Conservation (phyloP, 2,113 vertebrate genomes). For the Brachypteracias leptosomus region DNA sequence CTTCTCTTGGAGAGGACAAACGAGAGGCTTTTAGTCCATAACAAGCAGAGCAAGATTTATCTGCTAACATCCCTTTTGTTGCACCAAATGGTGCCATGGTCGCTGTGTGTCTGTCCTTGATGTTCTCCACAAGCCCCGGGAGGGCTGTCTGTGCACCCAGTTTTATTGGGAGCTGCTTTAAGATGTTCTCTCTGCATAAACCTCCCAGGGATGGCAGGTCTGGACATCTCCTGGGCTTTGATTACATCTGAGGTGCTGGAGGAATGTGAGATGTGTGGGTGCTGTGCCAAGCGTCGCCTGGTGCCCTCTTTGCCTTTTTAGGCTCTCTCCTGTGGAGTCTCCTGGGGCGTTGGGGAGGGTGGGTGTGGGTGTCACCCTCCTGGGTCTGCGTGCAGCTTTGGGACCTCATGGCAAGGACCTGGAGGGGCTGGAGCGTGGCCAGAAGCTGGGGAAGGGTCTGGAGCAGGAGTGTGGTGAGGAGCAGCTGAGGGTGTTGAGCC, state of each 20-base stretch:
- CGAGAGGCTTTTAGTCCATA: background rate
- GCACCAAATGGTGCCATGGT: background rate
- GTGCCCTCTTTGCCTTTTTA: no score
- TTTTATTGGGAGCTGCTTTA: background rate
- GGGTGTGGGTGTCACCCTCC: background rate
- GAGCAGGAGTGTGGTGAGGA: background rate
- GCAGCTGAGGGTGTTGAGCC: background rate
- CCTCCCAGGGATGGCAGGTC: background rate
- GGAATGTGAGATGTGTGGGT: rapidly evolving
- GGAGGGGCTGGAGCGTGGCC: background rate
- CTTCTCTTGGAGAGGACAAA: background rate
- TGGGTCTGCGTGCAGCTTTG: background rate
- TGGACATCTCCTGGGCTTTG: background rate
- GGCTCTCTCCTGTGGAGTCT: background rate
- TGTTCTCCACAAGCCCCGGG: rapidly evolving
- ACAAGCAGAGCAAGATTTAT: background rate
- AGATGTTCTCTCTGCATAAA: background rate
- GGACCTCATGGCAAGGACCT: background rate
- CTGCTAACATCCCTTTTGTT: background rate
- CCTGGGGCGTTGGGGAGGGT: background rate
- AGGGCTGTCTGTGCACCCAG: rapidly evolving
- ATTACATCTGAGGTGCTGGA: background rate
- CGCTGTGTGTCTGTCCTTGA: background rate
- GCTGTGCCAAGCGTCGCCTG: background rate
- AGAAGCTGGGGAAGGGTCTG: background rate